A percentile compares a stretch with the other conserved stretches of the same genome.
These are phyloP conservation scores for Nomada ferruginata DNA, from an alignment of 2,888 invertebrate species.

Conservation along the genomic window DNA sequence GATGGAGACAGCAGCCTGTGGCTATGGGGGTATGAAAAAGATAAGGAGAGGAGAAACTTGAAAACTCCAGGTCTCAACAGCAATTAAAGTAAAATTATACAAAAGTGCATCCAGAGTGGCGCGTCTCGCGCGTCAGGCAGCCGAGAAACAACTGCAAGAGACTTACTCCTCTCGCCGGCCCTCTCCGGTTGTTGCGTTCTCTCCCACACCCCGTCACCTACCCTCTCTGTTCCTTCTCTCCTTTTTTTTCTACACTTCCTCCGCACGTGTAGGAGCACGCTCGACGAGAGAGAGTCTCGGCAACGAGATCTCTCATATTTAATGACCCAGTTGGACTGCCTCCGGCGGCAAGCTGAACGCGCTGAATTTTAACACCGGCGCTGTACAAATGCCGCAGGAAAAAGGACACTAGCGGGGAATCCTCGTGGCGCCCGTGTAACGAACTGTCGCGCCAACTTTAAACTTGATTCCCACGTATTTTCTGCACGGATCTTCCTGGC, in stretches of 20 bases:
- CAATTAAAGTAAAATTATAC: conserved; percentile 82
- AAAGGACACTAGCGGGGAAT: conserved; percentile 53
- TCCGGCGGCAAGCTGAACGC: conserved; percentile 73
- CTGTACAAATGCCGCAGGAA: conserved; percentile 44
- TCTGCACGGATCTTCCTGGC: conserved; percentile 1
- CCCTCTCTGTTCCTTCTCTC: conserved; percentile 4
- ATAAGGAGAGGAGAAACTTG: conserved; percentile 72
- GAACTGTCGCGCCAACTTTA: conserved; percentile 58
- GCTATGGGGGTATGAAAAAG: conserved; percentile 32
- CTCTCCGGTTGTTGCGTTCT: conserved; percentile 28
- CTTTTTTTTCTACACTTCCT: background rate
- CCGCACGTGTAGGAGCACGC: conserved; percentile 45
- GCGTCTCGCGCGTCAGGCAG: conserved; percentile 69
- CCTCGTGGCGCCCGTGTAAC: conserved; percentile 48
- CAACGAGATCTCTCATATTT: conserved; percentile 79
- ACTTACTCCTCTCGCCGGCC: conserved; percentile 36
- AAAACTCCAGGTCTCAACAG: conserved; percentile 76
- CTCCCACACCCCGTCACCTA: conserved; percentile 20
- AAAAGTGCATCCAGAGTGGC: conserved; percentile 75
- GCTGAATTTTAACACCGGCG: conserved; percentile 76
- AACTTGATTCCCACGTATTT: conserved; percentile 44
- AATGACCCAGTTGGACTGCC: conserved; percentile 78
- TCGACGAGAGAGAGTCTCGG: conserved; percentile 56
- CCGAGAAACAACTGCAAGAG: conserved; percentile 70
- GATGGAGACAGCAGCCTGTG: conserved; percentile 14